A percentile compares a stretch with the other conserved stretches of the same genome.
phyloP scores from a whole-genome alignment of 2,113 vertebrate genomes.

The Gallinago media region DNA sequence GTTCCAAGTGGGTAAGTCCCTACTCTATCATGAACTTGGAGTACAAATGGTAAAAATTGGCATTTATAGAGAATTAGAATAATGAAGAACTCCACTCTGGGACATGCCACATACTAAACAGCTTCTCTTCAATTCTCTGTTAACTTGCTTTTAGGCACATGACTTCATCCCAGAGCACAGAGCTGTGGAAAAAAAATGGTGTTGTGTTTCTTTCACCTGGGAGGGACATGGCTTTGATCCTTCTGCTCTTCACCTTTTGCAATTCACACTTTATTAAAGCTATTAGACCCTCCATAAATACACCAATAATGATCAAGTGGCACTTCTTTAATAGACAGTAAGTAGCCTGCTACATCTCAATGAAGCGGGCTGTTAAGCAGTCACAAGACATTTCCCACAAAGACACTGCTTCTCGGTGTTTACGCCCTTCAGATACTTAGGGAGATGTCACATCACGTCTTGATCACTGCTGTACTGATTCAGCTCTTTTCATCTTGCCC shows the following conservation, averaged over 20 bases:
- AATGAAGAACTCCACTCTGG: background rate
- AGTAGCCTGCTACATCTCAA: background rate
- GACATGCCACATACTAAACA: background rate
- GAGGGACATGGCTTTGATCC: background rate
- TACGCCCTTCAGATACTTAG: slow-evolving; percentile 12
- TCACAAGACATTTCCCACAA: slow-evolving; percentile 2
- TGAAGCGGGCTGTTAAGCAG: background rate
- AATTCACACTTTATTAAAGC: background rate
- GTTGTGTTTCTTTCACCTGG: background rate
- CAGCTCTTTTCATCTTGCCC: slow-evolving; percentile 64
- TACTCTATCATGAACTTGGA: background rate
- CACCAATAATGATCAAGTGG: background rate
- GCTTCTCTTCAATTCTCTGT: background rate
- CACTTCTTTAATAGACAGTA: background rate
- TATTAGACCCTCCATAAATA: background rate
- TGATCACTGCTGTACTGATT: slow-evolving; percentile 21
- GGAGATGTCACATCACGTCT: slow-evolving; percentile 47
- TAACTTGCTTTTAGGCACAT: background rate
- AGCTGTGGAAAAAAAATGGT: background rate
- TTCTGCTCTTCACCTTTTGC: background rate
- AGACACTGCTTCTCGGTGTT: background rate
- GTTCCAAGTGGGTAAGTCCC: background rate
- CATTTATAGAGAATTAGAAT: background rate
- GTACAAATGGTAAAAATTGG: background rate
- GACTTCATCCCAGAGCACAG: background rate